These are phyloP conservation scores for Potamilus streckersoni DNA, from an alignment of 1,140 invertebrate genomes.

Conservation along the genomic window DNA sequence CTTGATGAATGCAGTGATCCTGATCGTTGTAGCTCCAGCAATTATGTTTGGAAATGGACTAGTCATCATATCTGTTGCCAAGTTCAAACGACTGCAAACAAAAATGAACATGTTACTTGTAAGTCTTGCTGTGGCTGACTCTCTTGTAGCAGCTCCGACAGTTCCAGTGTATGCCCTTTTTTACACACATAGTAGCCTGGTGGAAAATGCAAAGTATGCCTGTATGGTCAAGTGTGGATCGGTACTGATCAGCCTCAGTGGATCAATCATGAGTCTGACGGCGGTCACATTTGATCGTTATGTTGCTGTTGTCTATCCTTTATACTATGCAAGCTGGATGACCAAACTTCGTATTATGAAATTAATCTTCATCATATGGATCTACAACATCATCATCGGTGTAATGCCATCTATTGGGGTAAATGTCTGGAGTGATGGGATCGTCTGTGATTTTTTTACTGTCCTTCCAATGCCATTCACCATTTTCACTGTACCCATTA, in stretches of 20 bases:
- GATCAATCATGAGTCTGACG: background rate
- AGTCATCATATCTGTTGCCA: background rate
- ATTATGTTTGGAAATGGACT: constrained; percentile 2
- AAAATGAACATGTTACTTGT: constrained; percentile 1
- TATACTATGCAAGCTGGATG: constrained; percentile 1
- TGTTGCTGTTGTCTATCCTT: constrained; percentile 1
- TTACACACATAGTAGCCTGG: background rate
- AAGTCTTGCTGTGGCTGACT: constrained; percentile 1
- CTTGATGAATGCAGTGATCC: too few relatives aligned
- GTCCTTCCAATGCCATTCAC: constrained; percentile 6
- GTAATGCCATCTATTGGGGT: background rate
- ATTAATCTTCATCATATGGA: background rate
- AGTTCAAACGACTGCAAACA: constrained; percentile 4
- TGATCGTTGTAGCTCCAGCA: background rate
- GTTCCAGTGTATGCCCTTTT: background rate
- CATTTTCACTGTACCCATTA: background rate
- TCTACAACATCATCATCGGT: background rate
- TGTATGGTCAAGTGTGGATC: background rate
- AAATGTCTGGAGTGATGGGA: background rate
- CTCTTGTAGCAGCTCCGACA: constrained; percentile 1
- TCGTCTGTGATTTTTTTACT: background rate
- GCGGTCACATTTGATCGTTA: background rate
- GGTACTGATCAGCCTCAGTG: background rate
- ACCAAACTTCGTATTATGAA: background rate
- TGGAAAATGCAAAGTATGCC: background rate